These are phyloP conservation scores for Tyto alba DNA, from an alignment of 2,113 vertebrate species.

Conservation along the genomic window DNA sequence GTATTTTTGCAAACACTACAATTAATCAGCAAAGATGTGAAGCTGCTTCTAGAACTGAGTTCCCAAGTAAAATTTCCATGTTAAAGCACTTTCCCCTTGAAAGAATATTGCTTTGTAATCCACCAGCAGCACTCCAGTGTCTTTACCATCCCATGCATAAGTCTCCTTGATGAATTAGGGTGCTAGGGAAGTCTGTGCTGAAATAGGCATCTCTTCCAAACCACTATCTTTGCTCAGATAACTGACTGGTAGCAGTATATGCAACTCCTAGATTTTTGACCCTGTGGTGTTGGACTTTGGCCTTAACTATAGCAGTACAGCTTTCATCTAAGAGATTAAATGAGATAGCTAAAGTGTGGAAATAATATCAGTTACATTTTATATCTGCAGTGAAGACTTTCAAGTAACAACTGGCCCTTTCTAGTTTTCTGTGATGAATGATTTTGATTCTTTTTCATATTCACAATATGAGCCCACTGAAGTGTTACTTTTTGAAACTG, in stretches of 20 bases:
- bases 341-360: background rate
- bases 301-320: background rate
- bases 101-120: background rate
- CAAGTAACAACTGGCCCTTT: background rate
- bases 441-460: background rate
- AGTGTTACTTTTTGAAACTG: background rate
- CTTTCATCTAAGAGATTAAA: background rate
- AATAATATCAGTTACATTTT: background rate
- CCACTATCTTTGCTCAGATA: background rate
- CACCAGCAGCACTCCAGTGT: background rate
- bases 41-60: background rate
- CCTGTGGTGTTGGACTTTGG: background rate
- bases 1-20: background rate
- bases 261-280: background rate
- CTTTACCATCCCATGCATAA: background rate
- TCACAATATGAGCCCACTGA: background rate
- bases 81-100: background rate
- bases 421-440: background rate
- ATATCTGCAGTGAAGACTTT: background rate
- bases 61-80: background rate
- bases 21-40: background rate
- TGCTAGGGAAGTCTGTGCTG: background rate
- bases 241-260: background rate
- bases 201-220: background rate
- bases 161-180: background rate